phyloP scores from a whole-genome alignment of 2,797 vertebrate genomes.

The Valencia hispanica region DNA sequence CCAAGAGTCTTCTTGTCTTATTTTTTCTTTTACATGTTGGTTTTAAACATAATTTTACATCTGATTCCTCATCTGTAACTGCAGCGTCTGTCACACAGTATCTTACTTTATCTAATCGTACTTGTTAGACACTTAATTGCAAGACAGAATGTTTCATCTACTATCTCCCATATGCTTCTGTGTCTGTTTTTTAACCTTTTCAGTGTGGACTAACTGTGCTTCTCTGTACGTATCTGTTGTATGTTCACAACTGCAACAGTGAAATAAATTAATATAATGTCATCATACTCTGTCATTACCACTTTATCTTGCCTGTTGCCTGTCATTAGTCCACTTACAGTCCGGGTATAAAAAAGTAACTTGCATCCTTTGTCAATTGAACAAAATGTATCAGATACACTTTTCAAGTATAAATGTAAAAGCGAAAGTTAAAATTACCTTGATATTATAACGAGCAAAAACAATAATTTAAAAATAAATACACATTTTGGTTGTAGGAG shows the following conservation, averaged over 20 bases:
- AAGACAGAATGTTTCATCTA: conserved; percentile 1
- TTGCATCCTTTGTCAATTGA: background rate
- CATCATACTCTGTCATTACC: conserved; percentile 1
- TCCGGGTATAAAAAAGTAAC: too few relatives aligned
- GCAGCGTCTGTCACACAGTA: background rate
- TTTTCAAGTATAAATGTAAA: too few relatives aligned
- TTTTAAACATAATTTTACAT: conserved; percentile 4
- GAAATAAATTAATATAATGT: conserved; percentile 37
- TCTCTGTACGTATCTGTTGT: conserved; percentile 50
- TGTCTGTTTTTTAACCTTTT: conserved; percentile 33
- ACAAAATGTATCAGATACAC: too few relatives aligned
- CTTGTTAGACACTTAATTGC: background rate
- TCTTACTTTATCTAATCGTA: background rate
- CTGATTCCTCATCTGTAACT: background rate
- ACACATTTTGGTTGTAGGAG: too few relatives aligned
- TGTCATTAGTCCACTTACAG: background rate
- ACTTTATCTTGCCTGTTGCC: background rate
- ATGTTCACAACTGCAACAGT: conserved; percentile 48
- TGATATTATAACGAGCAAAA: too few relatives aligned
- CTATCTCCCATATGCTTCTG: conserved; percentile 5
- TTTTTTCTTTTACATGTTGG: background rate
- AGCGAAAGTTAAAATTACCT: too few relatives aligned
- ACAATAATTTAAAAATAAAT: too few relatives aligned
- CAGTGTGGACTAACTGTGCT: conserved; percentile 57
- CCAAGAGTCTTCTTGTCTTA: background rate